These are phyloP conservation scores for Bucorvus abyssinicus DNA, from an alignment of 2,797 vertebrate genomes.

Conservation along the genomic window DNA sequence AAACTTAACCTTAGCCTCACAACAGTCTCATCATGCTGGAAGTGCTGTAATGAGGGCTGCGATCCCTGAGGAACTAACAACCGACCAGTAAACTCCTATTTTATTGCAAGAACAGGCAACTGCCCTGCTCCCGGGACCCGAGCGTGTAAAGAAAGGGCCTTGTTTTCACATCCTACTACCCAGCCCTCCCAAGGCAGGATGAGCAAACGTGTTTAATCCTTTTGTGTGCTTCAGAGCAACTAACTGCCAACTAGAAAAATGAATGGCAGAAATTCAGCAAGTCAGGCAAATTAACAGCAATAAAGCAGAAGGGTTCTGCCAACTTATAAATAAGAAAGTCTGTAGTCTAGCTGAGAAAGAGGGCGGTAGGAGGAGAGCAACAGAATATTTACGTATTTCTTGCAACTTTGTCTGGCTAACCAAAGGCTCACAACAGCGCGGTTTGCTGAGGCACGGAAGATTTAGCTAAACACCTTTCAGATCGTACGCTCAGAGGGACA, in stretches of 20 bases:
- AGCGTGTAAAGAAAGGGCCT: constrained; percentile 1
- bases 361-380: not conserved
- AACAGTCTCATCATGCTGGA: not conserved
- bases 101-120: not conserved
- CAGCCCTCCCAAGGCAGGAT: not conserved
- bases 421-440: not conserved
- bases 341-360: not conserved
- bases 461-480: not conserved
- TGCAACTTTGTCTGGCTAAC: not conserved
- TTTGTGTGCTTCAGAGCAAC: not conserved
- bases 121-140: not conserved
- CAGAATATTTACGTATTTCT: constrained; percentile 24
- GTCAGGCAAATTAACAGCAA: constrained; percentile 22
- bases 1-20: constrained; percentile 16
- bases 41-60: not conserved
- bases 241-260: not conserved
- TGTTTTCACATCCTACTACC: not conserved
- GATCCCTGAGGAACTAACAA: not conserved
- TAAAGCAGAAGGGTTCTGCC: constrained; percentile 36
- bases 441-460: not conserved
- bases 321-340: constrained; percentile 5
- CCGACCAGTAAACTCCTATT: not conserved
- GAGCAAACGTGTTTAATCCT: constrained; percentile 5
- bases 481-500: not conserved
- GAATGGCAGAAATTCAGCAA: constrained; percentile 24